phyloP scores from a whole-genome alignment of 1,140 invertebrate genomes.

The Octopus sinensis region DNA sequence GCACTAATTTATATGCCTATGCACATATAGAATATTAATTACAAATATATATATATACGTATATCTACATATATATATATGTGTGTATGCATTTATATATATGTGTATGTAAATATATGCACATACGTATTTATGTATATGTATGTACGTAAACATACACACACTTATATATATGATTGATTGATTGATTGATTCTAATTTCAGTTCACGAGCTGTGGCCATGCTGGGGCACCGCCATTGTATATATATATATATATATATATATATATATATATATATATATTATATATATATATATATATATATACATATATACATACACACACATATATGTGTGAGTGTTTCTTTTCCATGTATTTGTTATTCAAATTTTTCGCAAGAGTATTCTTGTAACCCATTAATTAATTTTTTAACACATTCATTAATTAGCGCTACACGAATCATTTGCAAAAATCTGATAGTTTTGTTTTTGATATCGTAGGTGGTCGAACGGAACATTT shows the following conservation, averaged over 20 bases:
- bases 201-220: too few relatives aligned
- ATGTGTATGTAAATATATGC: background rate
- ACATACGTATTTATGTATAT: background rate
- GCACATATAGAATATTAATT: background rate
- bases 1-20: background rate
- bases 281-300: background rate
- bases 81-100: background rate
- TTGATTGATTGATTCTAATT: too few relatives aligned
- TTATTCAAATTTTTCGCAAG: too few relatives aligned
- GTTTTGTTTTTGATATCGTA: too few relatives aligned
- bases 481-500: too few relatives aligned
- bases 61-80: background rate
- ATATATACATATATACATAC: background rate
- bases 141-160: constrained; percentile 16
- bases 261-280: constrained; percentile 32
- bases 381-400: too few relatives aligned
- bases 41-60: background rate
- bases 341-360: background rate
- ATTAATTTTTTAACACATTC: too few relatives aligned
- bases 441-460: too few relatives aligned
- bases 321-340: background rate
- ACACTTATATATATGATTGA: constrained; percentile 21
- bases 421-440: too few relatives aligned
- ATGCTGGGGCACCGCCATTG: too few relatives aligned
- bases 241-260: constrained; percentile 21